Percentiles rank a stretch among this genome's conserved stretches.
Conservation (phyloP, 2,797 vertebrate genomes). For the Percopsis omiscomaycus region DNA sequence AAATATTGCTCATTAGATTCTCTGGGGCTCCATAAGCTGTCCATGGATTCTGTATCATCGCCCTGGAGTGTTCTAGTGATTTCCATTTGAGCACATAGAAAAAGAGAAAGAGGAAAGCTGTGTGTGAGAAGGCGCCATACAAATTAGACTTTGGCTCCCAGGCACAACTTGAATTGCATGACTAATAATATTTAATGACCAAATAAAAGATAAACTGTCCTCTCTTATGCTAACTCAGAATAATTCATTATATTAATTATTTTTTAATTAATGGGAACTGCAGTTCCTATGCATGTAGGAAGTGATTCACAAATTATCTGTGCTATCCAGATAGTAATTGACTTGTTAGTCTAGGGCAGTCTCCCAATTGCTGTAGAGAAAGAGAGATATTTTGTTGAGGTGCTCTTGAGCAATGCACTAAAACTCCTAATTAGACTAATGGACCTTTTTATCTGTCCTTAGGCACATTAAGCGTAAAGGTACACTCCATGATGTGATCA, state of each 20-base stretch:
- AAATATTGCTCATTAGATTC: not conserved
- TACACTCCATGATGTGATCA: too few relatives aligned
- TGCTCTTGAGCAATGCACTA: not conserved
- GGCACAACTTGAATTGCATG: constrained; percentile 63
- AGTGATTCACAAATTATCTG: constrained; percentile 17
- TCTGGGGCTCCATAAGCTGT: not conserved
- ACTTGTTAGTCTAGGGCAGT: constrained; percentile 19
- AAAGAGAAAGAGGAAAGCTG: constrained; percentile 13
- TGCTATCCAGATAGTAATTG: constrained; percentile 25
- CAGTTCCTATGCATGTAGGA: constrained; percentile 27
- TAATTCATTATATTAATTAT: constrained; percentile 45
- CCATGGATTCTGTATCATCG: not conserved
- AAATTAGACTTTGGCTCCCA: constrained; percentile 50
- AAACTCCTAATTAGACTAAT: not conserved
- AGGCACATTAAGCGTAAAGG: too few relatives aligned
- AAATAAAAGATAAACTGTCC: constrained; percentile 50
- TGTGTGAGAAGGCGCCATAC: constrained; percentile 17
- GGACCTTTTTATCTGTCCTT: too few relatives aligned
- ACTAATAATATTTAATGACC: constrained; percentile 73
- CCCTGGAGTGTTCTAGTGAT: constrained; percentile 11
- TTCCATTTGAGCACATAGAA: constrained; percentile 11
- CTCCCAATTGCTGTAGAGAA: not conserved
- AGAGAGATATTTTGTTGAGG: constrained; percentile 12
- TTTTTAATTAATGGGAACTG: constrained; percentile 52
- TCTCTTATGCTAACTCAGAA: constrained; percentile 58